These are phyloP conservation scores for Candidula unifasciata DNA, from an alignment of 2,888 invertebrate species.

Conservation along the genomic window DNA sequence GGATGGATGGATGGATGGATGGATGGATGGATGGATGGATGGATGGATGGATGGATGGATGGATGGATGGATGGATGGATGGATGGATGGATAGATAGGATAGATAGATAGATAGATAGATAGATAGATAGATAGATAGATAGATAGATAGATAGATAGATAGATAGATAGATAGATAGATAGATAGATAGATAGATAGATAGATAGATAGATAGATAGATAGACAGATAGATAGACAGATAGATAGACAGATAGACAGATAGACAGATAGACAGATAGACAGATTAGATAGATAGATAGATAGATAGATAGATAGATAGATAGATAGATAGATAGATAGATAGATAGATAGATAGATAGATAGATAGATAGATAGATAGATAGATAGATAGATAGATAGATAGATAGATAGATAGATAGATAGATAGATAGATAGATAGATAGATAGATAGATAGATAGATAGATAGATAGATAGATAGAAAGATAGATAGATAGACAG, in stretches of 20 bases:
- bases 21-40: no score
- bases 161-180: neutral
- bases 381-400: conserved; percentile 15
- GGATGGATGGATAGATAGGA: no score
- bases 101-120: no score
- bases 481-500: no score
- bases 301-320: conserved; percentile 16
- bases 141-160: neutral
- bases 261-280: neutral
- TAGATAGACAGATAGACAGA: conserved; percentile 14
- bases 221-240: neutral
- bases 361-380: conserved; percentile 15
- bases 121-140: neutral
- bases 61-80: no score
- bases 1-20: no score
- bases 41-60: no score
- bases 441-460: no score
- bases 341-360: conserved; percentile 15
- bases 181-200: neutral
- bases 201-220: neutral
- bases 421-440: no score
- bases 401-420: conserved; percentile 15
- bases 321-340: conserved; percentile 17
- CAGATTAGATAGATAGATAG: conserved; percentile 14
- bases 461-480: no score